Evolutionary conservation across 2,797 vertebrate genomes (phyloP).

Genomic region (Myotis myotis): DNA sequence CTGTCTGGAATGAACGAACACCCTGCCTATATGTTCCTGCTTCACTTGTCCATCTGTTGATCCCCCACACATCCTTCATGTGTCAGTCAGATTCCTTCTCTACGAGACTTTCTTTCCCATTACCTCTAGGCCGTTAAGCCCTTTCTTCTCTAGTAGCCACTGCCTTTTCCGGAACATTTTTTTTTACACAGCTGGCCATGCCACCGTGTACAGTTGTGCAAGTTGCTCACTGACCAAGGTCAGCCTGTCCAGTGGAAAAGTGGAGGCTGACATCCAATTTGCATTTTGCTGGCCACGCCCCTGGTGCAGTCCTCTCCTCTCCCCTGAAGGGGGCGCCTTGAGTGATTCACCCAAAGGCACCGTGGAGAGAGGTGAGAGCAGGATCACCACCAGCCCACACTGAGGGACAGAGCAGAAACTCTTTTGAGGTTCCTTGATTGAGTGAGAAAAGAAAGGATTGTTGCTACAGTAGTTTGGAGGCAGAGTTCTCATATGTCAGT

Average conservation of each 20-base stretch:
- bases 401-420: not conserved
- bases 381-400: not conserved
- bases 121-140: not conserved
- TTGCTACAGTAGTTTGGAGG: not conserved
- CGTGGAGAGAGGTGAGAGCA: too few species aligned
- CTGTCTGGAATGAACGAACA: not conserved
- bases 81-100: conserved; percentile 34
- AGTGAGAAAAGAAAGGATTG: not conserved
- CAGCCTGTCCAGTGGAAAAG: not conserved
- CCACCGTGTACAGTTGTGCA: not conserved
- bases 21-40: not conserved
- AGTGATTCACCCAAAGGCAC: not conserved
- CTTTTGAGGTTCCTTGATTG: not conserved
- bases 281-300: not conserved
- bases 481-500: not conserved
- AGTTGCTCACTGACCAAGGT: not conserved
- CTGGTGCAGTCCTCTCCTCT: not conserved
- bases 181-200: not conserved
- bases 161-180: not conserved
- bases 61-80: not conserved
- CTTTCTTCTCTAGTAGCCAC: not conserved
- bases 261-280: not conserved
- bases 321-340: not conserved
- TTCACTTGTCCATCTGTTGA: conserved; percentile 1
- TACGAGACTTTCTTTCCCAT: not conserved